A percentile compares a stretch with the other conserved stretches of the same genome.
Evolutionary conservation across 2,888 invertebrate species (phyloP).

Genomic region (Pristionchus arcanus): DNA sequence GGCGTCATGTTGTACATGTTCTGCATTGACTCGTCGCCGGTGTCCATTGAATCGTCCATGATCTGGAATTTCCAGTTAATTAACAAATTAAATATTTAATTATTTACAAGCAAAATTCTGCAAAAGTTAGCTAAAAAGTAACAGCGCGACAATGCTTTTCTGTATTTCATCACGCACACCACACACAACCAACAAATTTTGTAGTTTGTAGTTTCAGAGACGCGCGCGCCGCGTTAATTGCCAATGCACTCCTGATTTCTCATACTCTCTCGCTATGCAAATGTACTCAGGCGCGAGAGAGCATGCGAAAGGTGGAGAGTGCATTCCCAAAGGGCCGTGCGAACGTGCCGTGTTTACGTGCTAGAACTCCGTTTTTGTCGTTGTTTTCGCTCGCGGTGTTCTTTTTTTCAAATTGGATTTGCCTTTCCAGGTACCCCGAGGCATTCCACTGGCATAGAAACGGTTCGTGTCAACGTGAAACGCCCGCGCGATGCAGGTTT

Average conservation of each 20-base stretch:
- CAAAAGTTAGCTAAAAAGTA: not conserved
- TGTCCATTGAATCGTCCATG: constrained; percentile 47
- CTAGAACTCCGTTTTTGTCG: not conserved
- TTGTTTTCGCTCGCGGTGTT: not conserved
- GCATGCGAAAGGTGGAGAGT: too few relatives aligned
- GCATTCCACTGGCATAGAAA: not conserved
- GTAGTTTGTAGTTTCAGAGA: not conserved
- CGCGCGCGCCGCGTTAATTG: not conserved
- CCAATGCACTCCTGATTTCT: too few relatives aligned
- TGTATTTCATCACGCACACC: not conserved
- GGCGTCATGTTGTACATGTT: constrained; percentile 33
- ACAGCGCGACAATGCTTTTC: not conserved
- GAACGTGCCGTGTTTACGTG: not conserved
- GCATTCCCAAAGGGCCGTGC: too few relatives aligned
- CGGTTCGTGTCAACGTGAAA: not conserved
- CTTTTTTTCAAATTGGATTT: not conserved
- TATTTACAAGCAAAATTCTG: not conserved
- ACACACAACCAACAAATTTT: not conserved
- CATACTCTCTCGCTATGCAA: too few relatives aligned
- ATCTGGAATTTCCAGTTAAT: not conserved
- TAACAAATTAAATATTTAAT: not conserved
- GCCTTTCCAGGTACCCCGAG: not conserved
- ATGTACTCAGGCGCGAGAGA: too few relatives aligned
- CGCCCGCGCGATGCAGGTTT: not conserved
- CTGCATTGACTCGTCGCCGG: not conserved